Evolutionary conservation across 2,797 vertebrate species (phyloP), one percentile per base, ranked within the genome.

Genomic region (Danio tinwini): DNA sequence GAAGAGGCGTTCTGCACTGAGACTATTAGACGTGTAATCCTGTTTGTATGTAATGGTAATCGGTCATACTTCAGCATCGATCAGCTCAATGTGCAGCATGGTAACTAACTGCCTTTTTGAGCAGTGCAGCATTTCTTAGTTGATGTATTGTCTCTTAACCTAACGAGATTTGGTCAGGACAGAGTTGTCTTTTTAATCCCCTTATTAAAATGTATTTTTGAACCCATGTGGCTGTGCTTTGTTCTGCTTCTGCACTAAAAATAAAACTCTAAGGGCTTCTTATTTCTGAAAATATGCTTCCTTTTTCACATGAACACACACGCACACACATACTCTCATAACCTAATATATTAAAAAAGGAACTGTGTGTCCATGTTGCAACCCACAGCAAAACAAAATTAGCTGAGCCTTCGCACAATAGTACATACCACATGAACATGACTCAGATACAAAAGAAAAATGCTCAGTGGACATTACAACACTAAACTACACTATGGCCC

Each of bases 11-110:
- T 9, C 39, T 44, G 52, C 13, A 16, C 52, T 71, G 67, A 78
- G 29, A 44, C 76, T 53, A 71, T 78, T 71, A 78, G 76, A 61
- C 6, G 45, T 78, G 44, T 40, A 78, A 78, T 78, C 56, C 76
- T 61, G 76, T 71, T 71, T 61, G 47, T 78, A 67, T 55, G 13
- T 71, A 61, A 70, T 70, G 76, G 13, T 53, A 62, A 78, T 78
- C 56, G 13, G 63, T 77, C 75, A 68, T 56, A 45, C 75, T 58
- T 68, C 40, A 71, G 39, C 56, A 78, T 78, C 56, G 56, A 70
- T 78, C 76, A 62, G 56, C 56, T 62, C 58, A 21, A 70, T 40
- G 29, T 44, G 56, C 67, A 62, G 76, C 67, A 52, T 6, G 47
- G 17, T 56, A 56, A 63, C 45, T 61, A 52, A 67, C 65, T 61